Conservation (phyloP, 2,113 vertebrate genomes). For the Clarias macrocephalus region DNA sequence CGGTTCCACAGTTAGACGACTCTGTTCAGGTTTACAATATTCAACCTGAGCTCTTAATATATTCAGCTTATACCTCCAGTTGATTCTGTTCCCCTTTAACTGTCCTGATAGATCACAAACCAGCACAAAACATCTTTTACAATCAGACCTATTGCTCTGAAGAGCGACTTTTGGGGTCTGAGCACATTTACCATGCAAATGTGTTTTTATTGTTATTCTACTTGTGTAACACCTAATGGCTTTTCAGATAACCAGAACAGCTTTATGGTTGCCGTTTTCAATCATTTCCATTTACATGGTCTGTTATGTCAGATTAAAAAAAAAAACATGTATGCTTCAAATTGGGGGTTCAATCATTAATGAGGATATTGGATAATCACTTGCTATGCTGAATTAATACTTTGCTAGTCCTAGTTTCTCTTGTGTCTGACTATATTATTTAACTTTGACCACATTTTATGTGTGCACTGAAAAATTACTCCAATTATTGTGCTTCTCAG, state of each 20-base stretch:
- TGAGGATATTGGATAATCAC: not conserved
- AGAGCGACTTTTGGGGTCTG: not conserved
- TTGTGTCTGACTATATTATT: not conserved
- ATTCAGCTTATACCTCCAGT: not conserved
- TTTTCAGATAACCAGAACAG: not conserved
- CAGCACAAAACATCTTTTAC: not conserved
- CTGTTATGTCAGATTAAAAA: not conserved
- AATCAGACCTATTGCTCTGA: not conserved
- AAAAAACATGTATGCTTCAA: no score
- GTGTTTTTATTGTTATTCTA: not conserved
- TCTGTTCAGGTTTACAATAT: conserved; percentile 2
- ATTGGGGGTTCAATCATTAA: not conserved
- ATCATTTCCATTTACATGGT: not conserved
- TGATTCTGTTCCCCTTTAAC: not conserved
- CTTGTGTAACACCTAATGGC: not conserved
- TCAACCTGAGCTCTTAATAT: conserved; percentile 1
- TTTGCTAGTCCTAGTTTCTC: not conserved
- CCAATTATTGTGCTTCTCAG: not conserved
- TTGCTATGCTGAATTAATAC: not conserved
- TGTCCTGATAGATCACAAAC: not conserved
- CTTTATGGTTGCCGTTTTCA: not conserved
- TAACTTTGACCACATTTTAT: not conserved
- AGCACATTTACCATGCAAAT: not conserved
- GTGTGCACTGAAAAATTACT: not conserved
- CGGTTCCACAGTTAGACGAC: not conserved